Evolutionary conservation across 2,113 vertebrate genomes (phyloP).

Genomic region (Ictalurus furcatus): DNA sequence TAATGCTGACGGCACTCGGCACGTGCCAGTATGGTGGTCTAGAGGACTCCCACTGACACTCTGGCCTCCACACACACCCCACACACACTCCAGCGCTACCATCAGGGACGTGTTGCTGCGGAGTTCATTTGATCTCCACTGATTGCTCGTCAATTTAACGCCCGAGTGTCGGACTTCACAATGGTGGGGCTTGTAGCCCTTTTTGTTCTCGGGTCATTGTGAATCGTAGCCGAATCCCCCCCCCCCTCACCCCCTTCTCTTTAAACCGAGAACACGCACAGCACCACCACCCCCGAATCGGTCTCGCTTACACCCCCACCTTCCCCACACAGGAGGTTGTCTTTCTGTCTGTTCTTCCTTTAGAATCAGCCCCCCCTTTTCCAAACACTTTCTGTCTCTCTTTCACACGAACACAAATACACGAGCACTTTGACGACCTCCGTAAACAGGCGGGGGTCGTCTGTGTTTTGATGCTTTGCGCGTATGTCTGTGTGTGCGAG

Average conservation of each 20-base stretch:
- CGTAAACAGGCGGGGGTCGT: conserved; percentile 64
- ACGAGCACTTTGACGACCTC: conserved; percentile 30
- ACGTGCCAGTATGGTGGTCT: conserved; percentile 48
- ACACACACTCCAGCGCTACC: conserved; percentile 31
- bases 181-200: conserved; percentile 44
- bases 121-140: conserved; percentile 60
- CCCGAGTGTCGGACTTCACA: conserved; percentile 40
- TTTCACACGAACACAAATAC: conserved; percentile 25
- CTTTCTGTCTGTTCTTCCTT: conserved; percentile 34
- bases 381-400: conserved; percentile 30
- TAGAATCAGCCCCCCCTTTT: not conserved
- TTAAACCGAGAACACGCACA: not conserved
- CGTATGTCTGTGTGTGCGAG: not conserved
- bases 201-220: conserved; percentile 51
- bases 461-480: conserved; percentile 74
- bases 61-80: conserved; percentile 37
- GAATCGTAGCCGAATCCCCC: conserved; percentile 38
- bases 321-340: conserved; percentile 1
- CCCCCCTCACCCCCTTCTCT: not conserved
- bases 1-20: conserved; percentile 37
- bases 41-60: conserved; percentile 43
- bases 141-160: conserved; percentile 47
- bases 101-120: conserved; percentile 62
- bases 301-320: conserved; percentile 24
- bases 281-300: not conserved